These are phyloP conservation scores for Dipodomys merriami DNA, from an alignment of 2,113 vertebrate species.

Conservation along the genomic window DNA sequence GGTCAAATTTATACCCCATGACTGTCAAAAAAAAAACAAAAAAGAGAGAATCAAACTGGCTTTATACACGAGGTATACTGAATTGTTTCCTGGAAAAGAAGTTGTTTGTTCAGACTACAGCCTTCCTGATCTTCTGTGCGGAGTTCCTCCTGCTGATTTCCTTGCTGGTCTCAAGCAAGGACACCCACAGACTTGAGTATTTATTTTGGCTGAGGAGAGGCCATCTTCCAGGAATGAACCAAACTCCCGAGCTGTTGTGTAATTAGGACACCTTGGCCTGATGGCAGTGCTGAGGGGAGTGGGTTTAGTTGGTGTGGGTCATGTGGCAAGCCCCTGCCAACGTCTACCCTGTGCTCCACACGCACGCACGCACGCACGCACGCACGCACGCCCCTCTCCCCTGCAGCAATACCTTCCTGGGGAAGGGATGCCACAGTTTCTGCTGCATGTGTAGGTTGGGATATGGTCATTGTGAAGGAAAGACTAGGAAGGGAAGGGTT, in stretches of 20 bases:
- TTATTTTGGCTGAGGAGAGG: background rate
- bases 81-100: constrained; percentile 6
- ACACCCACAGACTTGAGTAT: background rate
- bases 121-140: background rate
- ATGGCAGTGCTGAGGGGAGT: background rate
- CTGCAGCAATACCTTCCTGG: background rate
- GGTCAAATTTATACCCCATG: no score
- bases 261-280: no score
- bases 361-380: no score
- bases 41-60: background rate
- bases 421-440: background rate
- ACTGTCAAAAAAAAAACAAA: background rate
- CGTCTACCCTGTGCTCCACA: no score
- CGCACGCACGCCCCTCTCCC: no score
- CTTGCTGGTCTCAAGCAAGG: constrained; percentile 1
- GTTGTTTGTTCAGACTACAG: background rate
- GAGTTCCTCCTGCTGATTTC: background rate
- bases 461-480: background rate
- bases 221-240: no score
- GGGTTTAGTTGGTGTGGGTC: background rate
- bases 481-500: background rate
- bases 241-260: no score
- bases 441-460: background rate
- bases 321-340: no score
- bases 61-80: background rate